Conservation (phyloP, 2,113 vertebrate species). For the Centropus bengalensis region DNA sequence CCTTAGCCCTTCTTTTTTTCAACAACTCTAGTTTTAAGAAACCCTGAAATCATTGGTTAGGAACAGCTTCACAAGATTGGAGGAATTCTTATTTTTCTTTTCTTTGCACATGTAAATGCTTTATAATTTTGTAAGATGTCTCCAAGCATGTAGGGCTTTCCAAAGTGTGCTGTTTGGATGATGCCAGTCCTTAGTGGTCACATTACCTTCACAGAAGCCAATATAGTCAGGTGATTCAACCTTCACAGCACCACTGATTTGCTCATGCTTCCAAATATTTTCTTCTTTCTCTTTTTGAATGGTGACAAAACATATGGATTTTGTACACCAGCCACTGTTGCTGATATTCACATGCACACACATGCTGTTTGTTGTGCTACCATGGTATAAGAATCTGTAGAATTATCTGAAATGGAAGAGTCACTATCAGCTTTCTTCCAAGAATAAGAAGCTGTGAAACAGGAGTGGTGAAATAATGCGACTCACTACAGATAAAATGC, state of each 20-base stretch:
- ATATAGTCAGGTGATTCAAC: neutral
- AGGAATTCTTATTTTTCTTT: neutral
- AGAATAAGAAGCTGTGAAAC: neutral
- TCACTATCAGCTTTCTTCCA: neutral
- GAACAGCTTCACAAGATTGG: neutral
- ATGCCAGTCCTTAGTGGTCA: neutral
- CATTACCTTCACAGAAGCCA: neutral
- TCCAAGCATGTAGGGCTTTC: neutral
- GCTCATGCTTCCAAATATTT: neutral
- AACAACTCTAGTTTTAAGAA: neutral
- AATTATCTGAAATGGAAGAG: neutral
- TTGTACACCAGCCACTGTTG: neutral
- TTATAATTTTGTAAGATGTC: neutral
- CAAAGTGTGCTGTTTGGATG: neutral
- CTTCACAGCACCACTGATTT: neutral
- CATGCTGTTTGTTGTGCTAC: neutral
- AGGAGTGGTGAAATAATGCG: neutral
- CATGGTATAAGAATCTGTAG: neutral
- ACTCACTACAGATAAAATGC: neutral
- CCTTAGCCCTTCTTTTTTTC: neutral
- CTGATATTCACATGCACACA: accelerated
- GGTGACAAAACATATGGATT: neutral
- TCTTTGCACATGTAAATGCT: neutral
- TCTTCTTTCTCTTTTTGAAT: neutral
- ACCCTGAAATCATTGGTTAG: neutral